Base-by-base conservation (phyloP, 2,797 vertebrate species). In the Paratrypauchen microcephalus region DNA sequence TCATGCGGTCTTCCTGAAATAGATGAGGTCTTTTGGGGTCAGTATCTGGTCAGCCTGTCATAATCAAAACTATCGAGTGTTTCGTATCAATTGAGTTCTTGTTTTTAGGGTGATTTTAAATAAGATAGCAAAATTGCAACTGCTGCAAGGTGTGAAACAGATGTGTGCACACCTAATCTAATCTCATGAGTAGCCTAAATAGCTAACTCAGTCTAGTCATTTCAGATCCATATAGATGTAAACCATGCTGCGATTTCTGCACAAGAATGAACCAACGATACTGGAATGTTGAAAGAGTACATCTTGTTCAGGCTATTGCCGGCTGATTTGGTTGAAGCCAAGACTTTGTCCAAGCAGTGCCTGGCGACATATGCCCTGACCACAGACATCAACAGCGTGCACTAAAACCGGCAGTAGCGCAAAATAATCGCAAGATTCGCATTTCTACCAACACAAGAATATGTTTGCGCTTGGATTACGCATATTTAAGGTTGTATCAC, bases 351-450 rank as follows among this genome's bases (percentile, higher is more conserved):
- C 79, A 71, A 77, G 16, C 8, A 75, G 69, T 87, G 82, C 88
- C 80, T 78, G 75, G 70, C 55, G 69, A 79, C 84, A 86, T 81
- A 80, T 78, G 86, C 72, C 65, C 82, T 70, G 76, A 86, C 69
- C 73, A 36, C 7, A 36, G 1, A 39, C 0, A 45, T 45, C 41
- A 72, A 67, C 80, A 80, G 74, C 72, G 39, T 76, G 15, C 60
- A 62, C 60, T 45, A 16, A 24, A 64, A 41, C 9, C 66, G 13
- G 62, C 63, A 6, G 59, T 61, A 13, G 69, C 54, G 63, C 52
- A 54, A 26, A 58, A 50, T 11, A 65, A 26, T 1, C 45, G 18
- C 7, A 30, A n/a, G 24, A 47, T 5, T 19, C 18, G 45, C 45
- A 5, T 30, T 65, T 30, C 28, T 5, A 52, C 1, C 3, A 64